phyloP scores from a whole-genome alignment of 2,113 vertebrate species.

The Accipiter virgatus region DNA sequence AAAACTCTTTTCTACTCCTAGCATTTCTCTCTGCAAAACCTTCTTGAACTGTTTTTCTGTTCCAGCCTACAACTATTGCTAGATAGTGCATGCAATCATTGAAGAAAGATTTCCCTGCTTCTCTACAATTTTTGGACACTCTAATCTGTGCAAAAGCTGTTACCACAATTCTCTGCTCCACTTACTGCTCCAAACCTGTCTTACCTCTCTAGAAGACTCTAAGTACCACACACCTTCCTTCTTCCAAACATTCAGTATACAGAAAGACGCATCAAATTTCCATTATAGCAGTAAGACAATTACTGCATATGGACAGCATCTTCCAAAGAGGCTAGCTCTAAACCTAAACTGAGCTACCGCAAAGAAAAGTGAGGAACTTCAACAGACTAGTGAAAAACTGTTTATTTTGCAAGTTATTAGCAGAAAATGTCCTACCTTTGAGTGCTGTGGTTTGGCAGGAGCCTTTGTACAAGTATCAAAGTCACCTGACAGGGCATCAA shows the following conservation, averaged over 20 bases:
- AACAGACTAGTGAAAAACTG: neutral
- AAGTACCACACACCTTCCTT: neutral
- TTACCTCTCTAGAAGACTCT: neutral
- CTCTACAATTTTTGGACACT: neutral
- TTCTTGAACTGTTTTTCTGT: neutral
- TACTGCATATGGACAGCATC: neutral
- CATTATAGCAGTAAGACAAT: neutral
- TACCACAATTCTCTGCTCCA: neutral
- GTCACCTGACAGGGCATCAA: conserved; percentile 67
- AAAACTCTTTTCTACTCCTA: neutral
- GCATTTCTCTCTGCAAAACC: neutral
- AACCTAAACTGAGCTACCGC: neutral
- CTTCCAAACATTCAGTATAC: neutral
- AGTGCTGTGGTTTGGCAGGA: conserved; percentile 17
- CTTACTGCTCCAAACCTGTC: neutral
- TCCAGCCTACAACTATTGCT: neutral
- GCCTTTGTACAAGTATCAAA: conserved; percentile 52
- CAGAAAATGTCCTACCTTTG: conserved; percentile 64
- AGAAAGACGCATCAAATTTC: neutral
- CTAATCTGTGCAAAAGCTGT: neutral
- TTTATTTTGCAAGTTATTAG: neutral
- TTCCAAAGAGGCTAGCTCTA: neutral
- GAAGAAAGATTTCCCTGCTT: neutral
- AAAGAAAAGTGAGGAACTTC: neutral
- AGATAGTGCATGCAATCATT: accelerated